Base-by-base conservation (phyloP, 2,113 vertebrate genomes). In the Balaeniceps rex region DNA sequence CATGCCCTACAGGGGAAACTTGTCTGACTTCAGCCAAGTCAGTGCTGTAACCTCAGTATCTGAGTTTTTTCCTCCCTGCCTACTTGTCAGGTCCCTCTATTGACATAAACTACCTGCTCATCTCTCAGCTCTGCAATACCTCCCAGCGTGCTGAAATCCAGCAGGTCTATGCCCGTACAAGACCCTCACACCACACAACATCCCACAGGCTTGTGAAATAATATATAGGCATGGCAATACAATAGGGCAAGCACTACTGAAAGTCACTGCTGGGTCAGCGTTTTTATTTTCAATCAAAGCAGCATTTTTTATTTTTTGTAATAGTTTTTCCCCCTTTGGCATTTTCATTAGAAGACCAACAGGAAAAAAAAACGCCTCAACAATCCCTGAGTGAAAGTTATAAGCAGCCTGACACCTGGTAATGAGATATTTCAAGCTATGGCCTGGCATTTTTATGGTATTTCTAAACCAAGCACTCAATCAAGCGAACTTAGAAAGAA, bases 271-370 rank as follows among this genome's bases (percentile, higher is more conserved):
- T 92, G 86, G 29, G 47, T 96, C 96, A 97, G 92, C 97, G 11
- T 47, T 94, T 95, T 94, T 91, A 25, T 77, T 95, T 95, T 89
- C 91, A 88, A 92, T 83, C 94, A 87, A 92, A 96, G 83, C 74
- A 75, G 47, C 68, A 38, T 52, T 71, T 94, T 93, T 44, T 72
- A 7, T 54, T 76, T 93, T 95, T 90, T 81, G 54, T 49, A 92
- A 87, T 75, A 83, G 55, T 68, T 94, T 93, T 83, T 36, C 34
- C 51, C 88, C 83, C 72, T 84, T 92, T 76, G 94, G 94, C 90
- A 91, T 89, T 97, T 97, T 84, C 96, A 95, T 94, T 94, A 94
- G 72, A 82, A 86, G 65, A 84, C 74, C 86, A 91, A 89, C 44
- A 83, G 64, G 44, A 12, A 76, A 87, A 93, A 93, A 74, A 6